Evolutionary conservation across 2,888 invertebrate genomes (phyloP).

Genomic region (Deroplatys truncata): DNA sequence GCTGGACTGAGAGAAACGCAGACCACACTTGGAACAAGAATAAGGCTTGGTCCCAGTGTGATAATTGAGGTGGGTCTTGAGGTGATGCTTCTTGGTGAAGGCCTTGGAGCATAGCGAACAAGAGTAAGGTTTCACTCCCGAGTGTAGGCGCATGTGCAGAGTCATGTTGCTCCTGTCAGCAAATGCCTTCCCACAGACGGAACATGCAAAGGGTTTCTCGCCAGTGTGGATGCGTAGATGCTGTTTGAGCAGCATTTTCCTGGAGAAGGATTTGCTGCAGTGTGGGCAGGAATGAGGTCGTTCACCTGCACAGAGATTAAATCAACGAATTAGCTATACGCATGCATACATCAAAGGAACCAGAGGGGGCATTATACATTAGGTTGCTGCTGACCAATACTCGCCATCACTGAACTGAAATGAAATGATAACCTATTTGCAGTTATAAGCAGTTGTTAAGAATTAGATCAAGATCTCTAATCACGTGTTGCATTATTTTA

Average conservation of each 20-base stretch:
- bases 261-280: constrained; percentile 77
- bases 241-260: constrained; percentile 80
- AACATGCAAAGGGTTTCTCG: constrained; percentile 74
- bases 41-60: constrained; percentile 82
- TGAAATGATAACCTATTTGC: too few relatives aligned
- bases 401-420: too few relatives aligned
- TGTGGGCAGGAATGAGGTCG: constrained; percentile 73
- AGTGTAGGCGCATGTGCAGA: constrained; percentile 72
- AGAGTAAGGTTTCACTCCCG: constrained; percentile 72
- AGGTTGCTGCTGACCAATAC: too few relatives aligned
- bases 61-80: constrained; percentile 80
- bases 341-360: too few relatives aligned
- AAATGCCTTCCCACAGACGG: constrained; percentile 73
- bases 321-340: neutral
- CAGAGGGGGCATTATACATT: too few relatives aligned
- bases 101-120: constrained; percentile 67
- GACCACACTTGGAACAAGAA: constrained; percentile 64
- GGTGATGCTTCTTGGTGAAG: constrained; percentile 81
- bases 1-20: constrained; percentile 78
- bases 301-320: constrained; percentile 44
- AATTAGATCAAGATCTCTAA: too few relatives aligned
- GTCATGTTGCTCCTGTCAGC: constrained; percentile 84
- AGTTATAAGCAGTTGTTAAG: too few relatives aligned
- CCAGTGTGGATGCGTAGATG: constrained; percentile 79
- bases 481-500: too few relatives aligned